These are phyloP conservation scores for Phrynosoma blainvillii DNA, from an alignment of 2,113 vertebrate genomes.

Conservation along the genomic window DNA sequence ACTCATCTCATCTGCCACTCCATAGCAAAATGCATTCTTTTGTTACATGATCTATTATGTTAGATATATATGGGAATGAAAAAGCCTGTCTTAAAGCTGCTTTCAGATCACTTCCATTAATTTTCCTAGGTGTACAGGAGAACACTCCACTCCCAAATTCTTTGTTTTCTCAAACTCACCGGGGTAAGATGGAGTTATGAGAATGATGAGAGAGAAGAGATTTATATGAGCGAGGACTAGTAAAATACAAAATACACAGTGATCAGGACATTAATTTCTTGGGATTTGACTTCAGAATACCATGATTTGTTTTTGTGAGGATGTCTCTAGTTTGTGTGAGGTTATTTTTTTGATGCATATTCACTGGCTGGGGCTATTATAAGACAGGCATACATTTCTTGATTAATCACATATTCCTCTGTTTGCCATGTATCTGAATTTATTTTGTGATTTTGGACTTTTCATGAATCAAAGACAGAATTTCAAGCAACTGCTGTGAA, in stretches of 20 bases:
- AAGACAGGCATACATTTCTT: conserved; percentile 1
- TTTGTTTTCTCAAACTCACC: not conserved
- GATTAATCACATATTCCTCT: conserved; percentile 2
- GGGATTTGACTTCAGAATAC: no score
- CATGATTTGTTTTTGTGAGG: no score
- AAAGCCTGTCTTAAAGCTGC: not conserved
- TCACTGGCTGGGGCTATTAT: not conserved
- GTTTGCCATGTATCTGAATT: conserved; percentile 21
- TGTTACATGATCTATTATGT: not conserved
- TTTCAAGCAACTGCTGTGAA: conserved; percentile 15
- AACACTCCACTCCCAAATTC: not conserved
- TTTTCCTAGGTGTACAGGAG: not conserved
- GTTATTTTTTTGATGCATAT: no score
- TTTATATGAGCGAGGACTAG: not conserved
- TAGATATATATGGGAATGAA: not conserved
- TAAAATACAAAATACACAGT: not conserved
- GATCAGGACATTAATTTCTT: no score
- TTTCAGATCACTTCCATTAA: not conserved
- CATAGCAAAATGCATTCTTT: not conserved
- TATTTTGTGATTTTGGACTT: conserved; percentile 1
- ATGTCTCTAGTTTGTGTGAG: no score
- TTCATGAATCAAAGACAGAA: conserved; percentile 26
- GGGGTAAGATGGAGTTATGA: not conserved
- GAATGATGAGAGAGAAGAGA: not conserved
- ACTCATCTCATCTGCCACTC: not conserved